Conservation (phyloP, 2,113 vertebrate genomes). For the Psittacus erithacus region DNA sequence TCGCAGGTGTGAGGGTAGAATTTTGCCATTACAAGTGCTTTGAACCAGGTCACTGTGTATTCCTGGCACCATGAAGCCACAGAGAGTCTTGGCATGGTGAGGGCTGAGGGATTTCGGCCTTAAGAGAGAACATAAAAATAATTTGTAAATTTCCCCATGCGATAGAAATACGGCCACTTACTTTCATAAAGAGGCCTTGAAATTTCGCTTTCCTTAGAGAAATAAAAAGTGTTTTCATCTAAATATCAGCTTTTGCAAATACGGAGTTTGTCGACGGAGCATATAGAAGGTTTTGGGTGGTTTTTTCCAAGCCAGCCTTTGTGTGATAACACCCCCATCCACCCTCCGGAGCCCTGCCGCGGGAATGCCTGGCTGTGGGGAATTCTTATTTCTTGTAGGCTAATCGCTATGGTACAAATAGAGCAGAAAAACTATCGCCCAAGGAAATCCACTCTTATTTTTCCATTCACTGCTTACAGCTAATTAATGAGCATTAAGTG, state of each 20-base stretch:
- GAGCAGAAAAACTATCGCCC: background rate
- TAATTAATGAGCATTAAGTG: background rate
- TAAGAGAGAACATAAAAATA: background rate
- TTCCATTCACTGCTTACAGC: background rate
- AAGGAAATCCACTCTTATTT: background rate
- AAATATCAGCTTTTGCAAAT: background rate
- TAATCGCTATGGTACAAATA: background rate
- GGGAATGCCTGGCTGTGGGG: background rate
- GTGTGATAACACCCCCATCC: background rate
- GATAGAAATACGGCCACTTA: background rate
- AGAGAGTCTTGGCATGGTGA: background rate
- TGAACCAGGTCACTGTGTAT: background rate
- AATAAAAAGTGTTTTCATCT: background rate
- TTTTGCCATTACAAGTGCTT: background rate
- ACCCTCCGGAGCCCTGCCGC: background rate
- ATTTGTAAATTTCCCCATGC: background rate
- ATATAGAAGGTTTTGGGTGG: background rate
- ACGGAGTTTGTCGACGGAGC: background rate
- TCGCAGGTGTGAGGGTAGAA: constrained; percentile 2
- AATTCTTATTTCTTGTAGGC: background rate
- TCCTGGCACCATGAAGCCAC: background rate
- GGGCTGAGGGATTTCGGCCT: background rate
- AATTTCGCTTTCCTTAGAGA: background rate
- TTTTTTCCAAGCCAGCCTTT: background rate
- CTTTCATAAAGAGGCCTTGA: background rate